Evolutionary conservation across 2,888 invertebrate genomes (phyloP).

Genomic region (Parascotia fuliginaria): DNA sequence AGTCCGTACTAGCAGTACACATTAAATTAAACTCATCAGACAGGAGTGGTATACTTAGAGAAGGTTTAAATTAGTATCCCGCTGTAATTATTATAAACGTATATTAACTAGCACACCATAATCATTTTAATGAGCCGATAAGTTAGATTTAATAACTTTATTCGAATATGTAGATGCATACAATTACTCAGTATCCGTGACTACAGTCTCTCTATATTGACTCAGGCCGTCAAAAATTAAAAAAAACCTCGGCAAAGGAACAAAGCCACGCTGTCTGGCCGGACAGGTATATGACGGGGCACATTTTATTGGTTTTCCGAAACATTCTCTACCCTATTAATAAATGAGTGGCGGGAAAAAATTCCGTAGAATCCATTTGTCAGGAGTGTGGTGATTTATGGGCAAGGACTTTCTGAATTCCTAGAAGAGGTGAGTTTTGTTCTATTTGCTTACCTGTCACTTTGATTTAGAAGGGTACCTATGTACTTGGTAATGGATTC

Average conservation of each 20-base stretch:
- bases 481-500: constrained; percentile 30
- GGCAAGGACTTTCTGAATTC: constrained; percentile 78
- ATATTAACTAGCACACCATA: constrained; percentile 21
- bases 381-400: constrained; percentile 83
- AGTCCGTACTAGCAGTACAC: constrained; percentile 1
- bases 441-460: constrained; percentile 85
- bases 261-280: constrained; percentile 84
- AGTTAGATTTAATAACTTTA: constrained; percentile 43
- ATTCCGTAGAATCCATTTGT: constrained; percentile 84
- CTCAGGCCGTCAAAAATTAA: constrained; percentile 55
- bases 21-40: constrained; percentile 15
- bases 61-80: constrained; percentile 11
- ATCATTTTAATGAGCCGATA: constrained; percentile 32
- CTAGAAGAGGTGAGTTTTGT: constrained; percentile 82
- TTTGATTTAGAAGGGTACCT: constrained; percentile 76
- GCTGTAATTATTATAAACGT: constrained; percentile 31
- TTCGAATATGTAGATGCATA: constrained; percentile 33
- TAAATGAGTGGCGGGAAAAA: constrained; percentile 84
- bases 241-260: constrained; percentile 63
- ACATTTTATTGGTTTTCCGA: constrained; percentile 86
- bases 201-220: constrained; percentile 48
- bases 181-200: constrained; percentile 42
- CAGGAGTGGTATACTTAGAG: constrained; percentile 6
- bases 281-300: constrained; percentile 86
- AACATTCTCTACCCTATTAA: constrained; percentile 84